Percentiles rank a stretch among this genome's conserved stretches.
Conservation (phyloP, 2,797 vertebrate genomes). For the Siniperca obscura region DNA sequence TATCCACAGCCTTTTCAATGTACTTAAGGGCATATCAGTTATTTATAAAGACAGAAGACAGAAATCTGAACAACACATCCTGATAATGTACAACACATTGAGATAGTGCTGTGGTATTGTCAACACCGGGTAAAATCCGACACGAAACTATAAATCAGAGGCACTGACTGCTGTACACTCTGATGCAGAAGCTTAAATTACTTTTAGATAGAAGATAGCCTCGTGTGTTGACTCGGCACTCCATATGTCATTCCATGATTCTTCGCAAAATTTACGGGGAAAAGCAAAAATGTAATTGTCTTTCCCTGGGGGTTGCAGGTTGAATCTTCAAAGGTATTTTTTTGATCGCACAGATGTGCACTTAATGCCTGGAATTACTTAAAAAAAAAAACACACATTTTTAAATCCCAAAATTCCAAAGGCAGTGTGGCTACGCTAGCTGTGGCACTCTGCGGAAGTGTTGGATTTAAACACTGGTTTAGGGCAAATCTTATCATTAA, state of each 20-base stretch:
- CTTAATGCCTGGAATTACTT: background rate
- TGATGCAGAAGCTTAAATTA: background rate
- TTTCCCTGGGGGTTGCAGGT: background rate
- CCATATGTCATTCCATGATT: background rate
- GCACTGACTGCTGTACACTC: background rate
- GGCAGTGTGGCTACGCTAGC: background rate
- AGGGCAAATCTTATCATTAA: background rate
- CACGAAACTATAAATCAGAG: conserved; percentile 17
- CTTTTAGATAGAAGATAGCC: background rate
- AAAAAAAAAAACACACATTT: background rate
- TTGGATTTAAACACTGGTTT: conserved; percentile 6
- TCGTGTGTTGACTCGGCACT: background rate
- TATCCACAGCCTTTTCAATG: background rate
- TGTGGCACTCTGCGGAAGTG: conserved; percentile 7
- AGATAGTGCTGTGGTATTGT: background rate
- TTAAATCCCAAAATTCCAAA: background rate
- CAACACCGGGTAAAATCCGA: conserved; percentile 1
- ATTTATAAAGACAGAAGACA: too few relatives aligned
- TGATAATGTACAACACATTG: background rate
- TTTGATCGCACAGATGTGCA: background rate
- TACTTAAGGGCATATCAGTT: too few relatives aligned
- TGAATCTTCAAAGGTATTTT: background rate
- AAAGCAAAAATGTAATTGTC: background rate
- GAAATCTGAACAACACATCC: too few relatives aligned
- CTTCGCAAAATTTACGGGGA: background rate